phyloP scores from a whole-genome alignment of 2,797 vertebrate genomes.

The Manis javanica region DNA sequence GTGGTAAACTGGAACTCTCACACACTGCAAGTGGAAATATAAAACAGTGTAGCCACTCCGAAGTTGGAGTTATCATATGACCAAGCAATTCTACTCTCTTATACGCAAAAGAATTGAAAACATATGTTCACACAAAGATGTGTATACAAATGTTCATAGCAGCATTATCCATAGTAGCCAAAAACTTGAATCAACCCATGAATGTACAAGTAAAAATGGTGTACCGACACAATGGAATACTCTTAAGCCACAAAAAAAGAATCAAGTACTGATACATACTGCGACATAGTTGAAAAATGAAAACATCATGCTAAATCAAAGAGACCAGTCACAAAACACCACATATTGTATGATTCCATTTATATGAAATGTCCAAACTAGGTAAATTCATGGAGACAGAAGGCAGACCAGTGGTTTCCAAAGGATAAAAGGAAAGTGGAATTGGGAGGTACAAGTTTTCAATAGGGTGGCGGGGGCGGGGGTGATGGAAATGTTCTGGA shows the following conservation, averaged over 20 bases:
- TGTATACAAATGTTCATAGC: not conserved
- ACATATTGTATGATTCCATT: not conserved
- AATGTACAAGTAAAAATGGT: slow-evolving; percentile 6
- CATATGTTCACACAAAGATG: not conserved
- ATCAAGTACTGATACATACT: not conserved
- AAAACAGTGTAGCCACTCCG: not conserved
- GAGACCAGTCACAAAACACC: not conserved
- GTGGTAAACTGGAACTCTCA: not conserved
- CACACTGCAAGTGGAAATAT: not conserved
- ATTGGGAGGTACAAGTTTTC: not conserved
- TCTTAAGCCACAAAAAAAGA: not conserved
- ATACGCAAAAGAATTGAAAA: not conserved
- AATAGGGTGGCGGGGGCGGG: not conserved
- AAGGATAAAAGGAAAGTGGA: not conserved
- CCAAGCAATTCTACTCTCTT: not conserved
- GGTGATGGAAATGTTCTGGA: not conserved
- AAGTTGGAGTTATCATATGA: not conserved
- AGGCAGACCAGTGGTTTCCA: not conserved
- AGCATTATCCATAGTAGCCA: not conserved
- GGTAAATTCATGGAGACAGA: not conserved
- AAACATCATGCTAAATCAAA: slow-evolving; percentile 17
- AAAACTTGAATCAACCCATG: not conserved
- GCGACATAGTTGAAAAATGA: not conserved
- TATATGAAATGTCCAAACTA: not conserved
- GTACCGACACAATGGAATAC: not conserved